These are phyloP conservation scores for Sylvia atricapilla DNA, from an alignment of 2,113 vertebrate genomes.

Conservation along the genomic window DNA sequence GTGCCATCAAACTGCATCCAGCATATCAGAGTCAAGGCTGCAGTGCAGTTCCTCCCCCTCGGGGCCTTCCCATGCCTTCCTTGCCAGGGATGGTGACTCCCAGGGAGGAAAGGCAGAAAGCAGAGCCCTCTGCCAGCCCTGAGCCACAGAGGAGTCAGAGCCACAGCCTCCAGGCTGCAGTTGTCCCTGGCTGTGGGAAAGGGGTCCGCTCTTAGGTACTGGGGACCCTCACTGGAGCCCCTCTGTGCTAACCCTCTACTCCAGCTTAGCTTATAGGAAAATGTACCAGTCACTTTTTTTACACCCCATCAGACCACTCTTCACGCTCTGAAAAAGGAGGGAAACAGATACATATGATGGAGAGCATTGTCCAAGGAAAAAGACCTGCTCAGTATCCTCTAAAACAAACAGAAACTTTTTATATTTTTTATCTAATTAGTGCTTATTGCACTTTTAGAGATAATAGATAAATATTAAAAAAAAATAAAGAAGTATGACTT, in stretches of 20 bases:
- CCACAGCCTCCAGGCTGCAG: background rate
- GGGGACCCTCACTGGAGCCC: background rate
- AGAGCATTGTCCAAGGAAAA: background rate
- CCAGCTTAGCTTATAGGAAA: background rate
- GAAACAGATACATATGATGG: background rate
- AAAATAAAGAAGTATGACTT: background rate
- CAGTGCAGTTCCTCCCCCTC: background rate
- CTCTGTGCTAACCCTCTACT: background rate
- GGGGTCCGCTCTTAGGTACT: background rate
- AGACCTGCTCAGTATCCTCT: background rate
- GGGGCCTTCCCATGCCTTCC: background rate
- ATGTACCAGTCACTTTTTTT: background rate
- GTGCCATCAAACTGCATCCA: background rate
- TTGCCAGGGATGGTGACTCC: background rate
- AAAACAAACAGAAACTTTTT: background rate
- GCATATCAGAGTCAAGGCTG: background rate
- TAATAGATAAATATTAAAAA: background rate
- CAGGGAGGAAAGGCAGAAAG: background rate
- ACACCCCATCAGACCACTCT: background rate
- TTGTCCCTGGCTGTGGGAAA: background rate
- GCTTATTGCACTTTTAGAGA: background rate
- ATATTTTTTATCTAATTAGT: background rate
- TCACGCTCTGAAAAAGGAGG: background rate
- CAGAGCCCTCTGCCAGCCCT: background rate
- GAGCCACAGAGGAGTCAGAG: background rate